Base-by-base conservation (phyloP, 2,113 vertebrate species). In the Centropus unirufus region DNA sequence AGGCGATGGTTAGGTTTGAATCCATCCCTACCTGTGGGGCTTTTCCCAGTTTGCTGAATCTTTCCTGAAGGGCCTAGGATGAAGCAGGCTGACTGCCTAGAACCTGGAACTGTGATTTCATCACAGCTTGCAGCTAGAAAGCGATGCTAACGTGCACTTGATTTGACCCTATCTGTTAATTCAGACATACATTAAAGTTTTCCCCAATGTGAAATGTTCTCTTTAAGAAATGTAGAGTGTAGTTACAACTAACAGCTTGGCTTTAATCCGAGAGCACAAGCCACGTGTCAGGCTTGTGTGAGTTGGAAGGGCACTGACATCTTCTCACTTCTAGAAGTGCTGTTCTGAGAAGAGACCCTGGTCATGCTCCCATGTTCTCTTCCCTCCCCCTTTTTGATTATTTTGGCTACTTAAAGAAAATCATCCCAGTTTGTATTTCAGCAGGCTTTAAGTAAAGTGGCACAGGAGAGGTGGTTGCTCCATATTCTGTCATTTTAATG, bases 201-300 rank as follows among this genome's bases (percentile, higher is more conserved):
- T 97, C 95, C 95, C 92, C 94, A 91, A 92, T 90, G 87, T 77
- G 85, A 95, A 95, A 95, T 89, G 72, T 95, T 95, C 94, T 94
- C 85, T 96, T 96, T 94, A 96, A 95, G 95, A 93, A 89, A 51
- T 1, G 9, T 74, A 46, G 52, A 58, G 66, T 14, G 24, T 72
- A 82, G 63, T 80, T 91, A 6, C 11, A 95, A 87, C 93, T 93
- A 93, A 91, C 87, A 96, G 19, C 59, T 69, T 80, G 67, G 26
- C 67, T 17, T 78, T 75, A 73, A 77, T 82, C 67, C 62, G 58
- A 77, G 90, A 66, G n/a, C 49, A 63, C 8, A 12, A 62, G 93
- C 78, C 74, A 5, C 51, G 72, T 69, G 63, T 46, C 79, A 77
- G 82, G 85, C 87, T 90, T 87, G 64, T 88, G 93, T 70, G 85